Conservation (phyloP, 2,888 invertebrate species). For the Auanema freiburgensis region DNA sequence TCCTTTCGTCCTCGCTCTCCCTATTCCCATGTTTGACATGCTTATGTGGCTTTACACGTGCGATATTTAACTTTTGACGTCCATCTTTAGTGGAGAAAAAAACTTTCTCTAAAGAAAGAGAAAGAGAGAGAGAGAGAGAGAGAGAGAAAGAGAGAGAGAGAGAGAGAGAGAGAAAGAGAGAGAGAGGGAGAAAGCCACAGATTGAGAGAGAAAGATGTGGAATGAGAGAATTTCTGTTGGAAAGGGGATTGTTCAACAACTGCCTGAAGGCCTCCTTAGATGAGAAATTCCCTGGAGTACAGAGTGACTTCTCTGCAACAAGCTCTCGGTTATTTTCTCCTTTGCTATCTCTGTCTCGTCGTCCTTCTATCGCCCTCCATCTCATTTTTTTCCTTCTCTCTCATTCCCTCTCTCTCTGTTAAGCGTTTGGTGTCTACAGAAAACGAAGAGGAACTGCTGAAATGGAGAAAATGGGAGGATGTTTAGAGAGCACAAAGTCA, state of each 20-base stretch:
- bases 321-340: not conserved
- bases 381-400: not conserved
- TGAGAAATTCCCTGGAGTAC: not conserved
- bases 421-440: too few species aligned
- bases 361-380: not conserved
- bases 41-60: too few species aligned
- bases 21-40: too few species aligned
- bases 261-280: not conserved
- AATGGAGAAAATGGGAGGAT: too few species aligned
- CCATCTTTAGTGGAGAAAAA: too few species aligned
- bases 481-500: too few species aligned
- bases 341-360: not conserved
- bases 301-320: slow-evolving; percentile 1
- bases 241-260: not conserved
- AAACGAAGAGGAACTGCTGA: too few species aligned
- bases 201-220: not conserved
- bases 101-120: not conserved
- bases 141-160: slow-evolving; percentile 6
- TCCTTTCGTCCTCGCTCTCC: too few species aligned
- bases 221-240: not conserved
- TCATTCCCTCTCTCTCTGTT: not conserved
- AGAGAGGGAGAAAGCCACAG: not conserved
- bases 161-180: slow-evolving; percentile 5
- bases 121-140: not conserved
- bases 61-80: too few species aligned